These are phyloP conservation scores for Sminthurides aquaticus DNA, from an alignment of 2,888 invertebrate genomes.

Conservation along the genomic window DNA sequence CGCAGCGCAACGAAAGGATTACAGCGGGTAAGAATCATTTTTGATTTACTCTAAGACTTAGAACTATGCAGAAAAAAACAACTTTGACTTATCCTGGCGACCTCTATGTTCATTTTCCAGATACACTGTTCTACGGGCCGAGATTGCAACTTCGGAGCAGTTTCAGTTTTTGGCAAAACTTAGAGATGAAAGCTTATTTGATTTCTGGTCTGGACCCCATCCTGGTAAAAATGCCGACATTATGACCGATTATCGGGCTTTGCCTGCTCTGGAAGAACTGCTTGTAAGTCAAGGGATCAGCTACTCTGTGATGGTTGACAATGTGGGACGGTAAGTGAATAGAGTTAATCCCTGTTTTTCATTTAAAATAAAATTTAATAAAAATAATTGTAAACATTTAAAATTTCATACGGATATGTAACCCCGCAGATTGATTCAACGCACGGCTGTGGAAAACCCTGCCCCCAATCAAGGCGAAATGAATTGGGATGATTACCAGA, in stretches of 20 bases:
- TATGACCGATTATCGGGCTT: constrained; percentile 28
- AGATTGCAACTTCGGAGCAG: constrained; percentile 23
- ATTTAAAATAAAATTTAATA: background rate
- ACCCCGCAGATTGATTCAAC: background rate
- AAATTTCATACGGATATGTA: constrained; percentile 12
- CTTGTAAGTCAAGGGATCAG: constrained; percentile 25
- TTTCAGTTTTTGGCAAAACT: constrained; percentile 26
- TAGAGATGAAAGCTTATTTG: constrained; percentile 30
- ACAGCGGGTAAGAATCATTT: background rate
- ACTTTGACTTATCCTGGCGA: background rate
- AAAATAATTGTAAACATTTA: background rate
- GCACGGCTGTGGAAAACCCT: background rate
- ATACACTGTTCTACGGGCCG: constrained; percentile 32
- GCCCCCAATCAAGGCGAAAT: constrained; percentile 8
- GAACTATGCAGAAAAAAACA: background rate
- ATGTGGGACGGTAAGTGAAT: constrained; percentile 32
- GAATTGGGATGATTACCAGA: constrained; percentile 38
- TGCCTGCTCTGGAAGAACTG: constrained; percentile 15
- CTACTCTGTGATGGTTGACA: constrained; percentile 28
- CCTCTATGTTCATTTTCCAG: constrained; percentile 8
- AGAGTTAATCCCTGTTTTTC: background rate
- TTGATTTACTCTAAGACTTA: background rate
- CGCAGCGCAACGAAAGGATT: background rate
- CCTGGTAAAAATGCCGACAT: constrained; percentile 33
- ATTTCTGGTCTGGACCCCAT: constrained; percentile 40